Base-by-base conservation (phyloP, 1,140 invertebrate species). In the Limonius californicus region DNA sequence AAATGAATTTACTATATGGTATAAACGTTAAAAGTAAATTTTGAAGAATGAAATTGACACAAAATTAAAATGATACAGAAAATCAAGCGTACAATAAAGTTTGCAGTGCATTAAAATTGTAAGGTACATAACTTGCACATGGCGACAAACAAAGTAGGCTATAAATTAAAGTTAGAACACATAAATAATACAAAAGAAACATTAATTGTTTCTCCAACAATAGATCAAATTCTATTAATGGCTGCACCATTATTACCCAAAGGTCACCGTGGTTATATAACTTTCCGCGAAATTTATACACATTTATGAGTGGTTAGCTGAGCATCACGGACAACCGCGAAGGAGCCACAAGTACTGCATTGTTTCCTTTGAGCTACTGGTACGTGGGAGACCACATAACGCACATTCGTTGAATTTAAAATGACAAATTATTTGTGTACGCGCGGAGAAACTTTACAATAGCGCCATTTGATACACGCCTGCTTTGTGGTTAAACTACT, bases 401-500 rank as follows among this genome's bases (percentile, higher is more conserved):
- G 45, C 16, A 50, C 45, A 50, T 50, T 50, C 45, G 8, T 50
- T 50, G 45, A 50, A 50, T 50, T 50, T n/a, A 18, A 19, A 50
- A 50, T 50, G 45, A 50, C 45, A 45, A 45, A 50, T 50, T 50
- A 50, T 50, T 50, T 50, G 7, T 19, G 16, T 50, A 19, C 19
- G 45, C 16, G 16, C 19, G 19, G 19, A 50, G 42, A 50, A 16
- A 50, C 16, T 18, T 50, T 18, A 50, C 45, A 50, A 50, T 50
- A 50, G 45, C 45, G 45, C 20, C 4, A 50, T 50, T 50, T 50
- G 16, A 50, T 50, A 50, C 45, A 50, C 45, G 45, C 45, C 45
- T 50, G 45, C 45, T 18, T 50, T 50, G 45, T n/a, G 45, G 45
- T 50, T 50, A 50, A 50, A 50, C 45, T 12, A 16, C 45, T 19